Base-by-base conservation (phyloP, 2,113 vertebrate species). In the Lycaon pictus region DNA sequence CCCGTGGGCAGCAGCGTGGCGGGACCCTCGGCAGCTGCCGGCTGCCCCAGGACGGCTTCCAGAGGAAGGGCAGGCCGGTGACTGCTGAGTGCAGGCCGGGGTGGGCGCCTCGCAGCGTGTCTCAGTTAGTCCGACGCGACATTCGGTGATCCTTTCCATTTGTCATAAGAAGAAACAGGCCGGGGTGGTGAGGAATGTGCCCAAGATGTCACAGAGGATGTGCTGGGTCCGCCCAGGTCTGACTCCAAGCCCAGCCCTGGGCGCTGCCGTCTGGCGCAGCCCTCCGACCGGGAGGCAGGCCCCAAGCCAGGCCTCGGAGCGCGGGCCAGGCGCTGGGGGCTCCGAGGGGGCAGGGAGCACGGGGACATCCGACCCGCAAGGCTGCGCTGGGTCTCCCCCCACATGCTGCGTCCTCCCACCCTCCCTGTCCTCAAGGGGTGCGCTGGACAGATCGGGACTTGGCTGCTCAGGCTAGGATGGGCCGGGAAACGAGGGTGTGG, bases 241-340 rank as follows among this genome's bases (percentile, higher is more conserved):
- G 29, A 27, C 7, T 13, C 29, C 55, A 32, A 37, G 7, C 2
- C 9, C 51, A 8, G 19, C 19, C 10, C 56, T 7, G 3, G 48
- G 12, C 1, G 0, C 81, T 5, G 15, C 25, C 3, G 20, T 53
- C 71, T 5, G 43, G 29, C 1, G 0, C 82, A 29, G 92, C 29
- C 12, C 27, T 69, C 1, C 9, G 16, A 29, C 48, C 35, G 60
- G n/a, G 17, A 63, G 65, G n/a, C n/a, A 13, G 35, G 67, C 5
- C 0, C 27, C 37, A 15, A 63, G 60, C 79, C 27, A 0, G 27
- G 23, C 35, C 12, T n/a, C 11, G 37, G 56, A 16, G 20, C 32
- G 58, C 51, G 29, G 48, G 23, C 37, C 2, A 3, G 58, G 27
- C 0, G 0, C 51, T 1, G 0, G 22, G 19, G 53, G 35, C 37